Evolutionary conservation across 2,797 vertebrate genomes (phyloP), one percentile per base, ranked within the genome.

Genomic region (Gorsachius magnificus): DNA sequence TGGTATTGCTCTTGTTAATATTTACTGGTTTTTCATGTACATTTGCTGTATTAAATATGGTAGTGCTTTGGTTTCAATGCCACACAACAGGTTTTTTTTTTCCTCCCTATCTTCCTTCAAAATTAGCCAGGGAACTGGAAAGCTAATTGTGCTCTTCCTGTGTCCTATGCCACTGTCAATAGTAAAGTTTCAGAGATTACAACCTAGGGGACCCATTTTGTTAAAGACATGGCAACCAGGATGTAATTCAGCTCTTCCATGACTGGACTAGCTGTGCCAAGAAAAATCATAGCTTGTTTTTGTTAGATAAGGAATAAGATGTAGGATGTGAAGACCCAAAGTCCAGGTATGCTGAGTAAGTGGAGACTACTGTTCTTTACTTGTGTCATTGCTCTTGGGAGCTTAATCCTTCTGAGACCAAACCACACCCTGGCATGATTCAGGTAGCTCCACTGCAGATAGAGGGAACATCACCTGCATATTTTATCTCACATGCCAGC

Each of bases 281-380:
- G 83, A 92, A 78, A 94, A 83, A 51, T 1, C 4, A 1, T 83
- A 72, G 61, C 16, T 89, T 61, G 2, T 45, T 76, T 96, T 85
- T 90, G 14, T 86, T 91, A 94, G 82, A 63, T 77, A 64, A 91
- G 54, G 72, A 92, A 19, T 89, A 91, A 91, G 43, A 76, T 83
- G 36, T 91, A 91, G 54, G 51, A 82, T 33, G 12, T 0, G 36
- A 92, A 91, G 87, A 95, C 43, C 24, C 26, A 20, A 83, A 83
- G 65, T 76, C 53, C 84, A 96, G 84, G 91, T 94, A 88, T 4
- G 87, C 83, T 74, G 61, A 93, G 6, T 64, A 79, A 43, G 11
- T 15, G 31, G 58, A 54, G 58, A 57, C 48, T 83, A 57, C 48
- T 83, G 15, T 69, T 94, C 70, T 83, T 77, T 53, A 43, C 38